These are phyloP conservation scores for Sebastes hubbsi DNA, from an alignment of 2,797 vertebrate genomes.

Conservation along the genomic window DNA sequence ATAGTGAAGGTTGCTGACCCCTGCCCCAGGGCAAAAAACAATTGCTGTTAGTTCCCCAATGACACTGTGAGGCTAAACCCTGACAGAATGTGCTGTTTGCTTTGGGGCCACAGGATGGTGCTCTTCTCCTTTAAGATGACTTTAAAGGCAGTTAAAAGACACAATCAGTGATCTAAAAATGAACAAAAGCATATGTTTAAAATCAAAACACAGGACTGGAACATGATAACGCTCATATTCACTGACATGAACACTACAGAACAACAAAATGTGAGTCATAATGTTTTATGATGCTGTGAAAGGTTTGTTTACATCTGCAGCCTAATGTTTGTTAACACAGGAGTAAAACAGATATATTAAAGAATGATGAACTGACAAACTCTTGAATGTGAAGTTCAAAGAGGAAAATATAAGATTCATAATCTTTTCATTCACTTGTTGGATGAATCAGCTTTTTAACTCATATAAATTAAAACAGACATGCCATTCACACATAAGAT, in stretches of 20 bases:
- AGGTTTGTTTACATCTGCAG: background rate
- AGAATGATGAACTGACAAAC: background rate
- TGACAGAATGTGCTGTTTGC: background rate
- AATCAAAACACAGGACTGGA: background rate
- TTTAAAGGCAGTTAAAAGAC: background rate
- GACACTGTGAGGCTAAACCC: background rate
- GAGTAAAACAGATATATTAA: background rate
- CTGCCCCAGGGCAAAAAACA: background rate
- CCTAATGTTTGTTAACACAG: background rate
- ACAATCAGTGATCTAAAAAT: background rate
- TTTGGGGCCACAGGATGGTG: constrained; percentile 13
- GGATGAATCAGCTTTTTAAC: background rate
- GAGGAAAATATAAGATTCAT: background rate
- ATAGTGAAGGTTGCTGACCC: no score
- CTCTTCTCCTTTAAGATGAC: background rate
- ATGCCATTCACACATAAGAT: background rate
- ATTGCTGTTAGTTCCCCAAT: background rate
- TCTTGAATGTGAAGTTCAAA: background rate
- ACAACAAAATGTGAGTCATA: background rate
- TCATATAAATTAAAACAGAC: background rate
- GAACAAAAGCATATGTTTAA: background rate
- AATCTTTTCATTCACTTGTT: background rate
- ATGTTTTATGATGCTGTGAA: background rate
- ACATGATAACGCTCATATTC: background rate
- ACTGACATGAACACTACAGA: background rate